These are phyloP conservation scores for Chaetorhynchus papuensis DNA, from an alignment of 2,113 vertebrate species.

Conservation along the genomic window DNA sequence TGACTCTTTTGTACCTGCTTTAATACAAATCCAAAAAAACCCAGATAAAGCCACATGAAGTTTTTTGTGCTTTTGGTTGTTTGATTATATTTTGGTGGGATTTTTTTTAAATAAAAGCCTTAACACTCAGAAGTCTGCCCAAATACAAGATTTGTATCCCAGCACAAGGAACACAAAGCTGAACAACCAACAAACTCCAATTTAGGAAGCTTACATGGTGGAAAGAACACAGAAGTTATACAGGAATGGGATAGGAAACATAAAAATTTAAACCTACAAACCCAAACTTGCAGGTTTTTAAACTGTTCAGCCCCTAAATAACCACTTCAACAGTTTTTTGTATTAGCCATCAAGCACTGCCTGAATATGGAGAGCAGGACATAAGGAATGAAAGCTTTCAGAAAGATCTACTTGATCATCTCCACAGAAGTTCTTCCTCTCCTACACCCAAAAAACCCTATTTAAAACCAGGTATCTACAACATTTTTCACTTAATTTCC, in stretches of 20 bases:
- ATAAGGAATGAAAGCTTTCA: accelerated
- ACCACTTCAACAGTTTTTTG: not conserved
- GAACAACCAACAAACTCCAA: not conserved
- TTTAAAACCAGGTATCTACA: not conserved
- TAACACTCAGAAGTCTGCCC: not conserved
- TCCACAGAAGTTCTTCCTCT: not conserved
- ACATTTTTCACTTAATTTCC: not conserved
- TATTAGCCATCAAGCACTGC: not conserved
- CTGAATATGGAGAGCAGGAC: not conserved
- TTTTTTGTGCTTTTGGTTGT: not conserved
- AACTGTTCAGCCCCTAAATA: not conserved
- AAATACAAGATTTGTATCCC: not conserved
- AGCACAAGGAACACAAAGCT: not conserved
- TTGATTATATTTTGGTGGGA: not conserved
- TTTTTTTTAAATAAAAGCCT: not conserved
- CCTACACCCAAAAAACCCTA: not conserved
- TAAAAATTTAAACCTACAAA: not conserved
- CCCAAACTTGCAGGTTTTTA: not conserved
- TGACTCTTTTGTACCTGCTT: not conserved
- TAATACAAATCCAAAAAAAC: not conserved
- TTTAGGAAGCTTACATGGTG: not conserved
- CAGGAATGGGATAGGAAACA: not conserved
- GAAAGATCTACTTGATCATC: not conserved
- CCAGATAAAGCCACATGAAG: not conserved
- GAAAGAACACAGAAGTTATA: not conserved